Evolutionary conservation across 2,888 invertebrate species (phyloP).

Genomic region (Melanchra persicariae): DNA sequence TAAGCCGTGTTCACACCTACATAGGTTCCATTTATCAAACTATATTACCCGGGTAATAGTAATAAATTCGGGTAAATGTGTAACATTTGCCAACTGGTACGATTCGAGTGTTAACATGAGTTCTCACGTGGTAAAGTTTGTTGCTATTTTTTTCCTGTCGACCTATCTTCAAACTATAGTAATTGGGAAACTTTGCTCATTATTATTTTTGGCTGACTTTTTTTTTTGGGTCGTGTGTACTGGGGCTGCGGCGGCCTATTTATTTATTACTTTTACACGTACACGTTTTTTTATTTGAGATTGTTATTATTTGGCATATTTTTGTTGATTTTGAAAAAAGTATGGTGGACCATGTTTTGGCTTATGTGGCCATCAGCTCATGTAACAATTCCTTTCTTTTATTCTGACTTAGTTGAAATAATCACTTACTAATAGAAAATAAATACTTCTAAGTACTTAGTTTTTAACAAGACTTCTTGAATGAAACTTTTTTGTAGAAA

Average conservation of each 20-base stretch:
- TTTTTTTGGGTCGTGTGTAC: conserved; percentile 67
- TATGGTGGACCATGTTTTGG: background rate
- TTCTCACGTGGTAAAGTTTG: conserved; percentile 72
- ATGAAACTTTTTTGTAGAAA: background rate
- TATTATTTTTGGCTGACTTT: conserved; percentile 84
- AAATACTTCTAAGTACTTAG: background rate
- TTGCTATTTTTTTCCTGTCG: conserved; percentile 76
- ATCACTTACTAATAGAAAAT: too few species aligned
- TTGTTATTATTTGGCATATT: background rate
- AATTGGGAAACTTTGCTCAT: conserved; percentile 89
- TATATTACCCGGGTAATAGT: conserved; percentile 55
- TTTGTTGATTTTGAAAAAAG: background rate
- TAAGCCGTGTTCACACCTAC: conserved; percentile 54
- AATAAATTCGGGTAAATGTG: conserved; percentile 64
- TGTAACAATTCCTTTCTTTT: too few species aligned
- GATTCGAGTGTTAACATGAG: conserved; percentile 63
- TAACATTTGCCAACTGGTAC: conserved; percentile 59
- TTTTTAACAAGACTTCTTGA: background rate
- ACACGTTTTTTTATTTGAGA: conserved; percentile 16
- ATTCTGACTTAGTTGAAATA: too few species aligned
- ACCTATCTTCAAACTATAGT: conserved; percentile 84
- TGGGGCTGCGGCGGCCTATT: background rate
- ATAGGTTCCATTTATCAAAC: conserved; percentile 57
- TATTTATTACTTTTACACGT: conserved; percentile 31
- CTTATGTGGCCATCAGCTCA: too few species aligned